Conservation (phyloP, 1,140 invertebrate genomes). For the Brachionus paranguensis region DNA sequence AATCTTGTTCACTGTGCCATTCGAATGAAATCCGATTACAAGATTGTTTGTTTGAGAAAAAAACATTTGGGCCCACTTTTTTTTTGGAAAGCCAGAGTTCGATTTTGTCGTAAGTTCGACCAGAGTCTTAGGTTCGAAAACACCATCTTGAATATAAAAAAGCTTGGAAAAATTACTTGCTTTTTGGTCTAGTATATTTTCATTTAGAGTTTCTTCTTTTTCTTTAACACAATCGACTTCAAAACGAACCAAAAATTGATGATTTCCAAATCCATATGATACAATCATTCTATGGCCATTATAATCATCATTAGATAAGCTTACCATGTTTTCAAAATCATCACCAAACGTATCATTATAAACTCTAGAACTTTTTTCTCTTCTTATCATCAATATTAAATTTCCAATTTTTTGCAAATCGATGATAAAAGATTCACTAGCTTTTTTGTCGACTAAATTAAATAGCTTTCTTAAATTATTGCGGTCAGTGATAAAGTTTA, state of each 20-base stretch:
- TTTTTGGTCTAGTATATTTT: neutral
- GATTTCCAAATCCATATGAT: neutral
- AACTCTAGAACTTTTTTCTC: neutral
- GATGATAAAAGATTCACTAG: neutral
- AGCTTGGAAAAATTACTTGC: neutral
- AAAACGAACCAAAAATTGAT: neutral
- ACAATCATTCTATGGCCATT: neutral
- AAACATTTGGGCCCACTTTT: neutral
- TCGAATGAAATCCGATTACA: neutral
- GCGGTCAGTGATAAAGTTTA: neutral
- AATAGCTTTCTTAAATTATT: constrained; percentile 26
- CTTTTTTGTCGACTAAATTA: neutral
- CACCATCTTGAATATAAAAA: neutral
- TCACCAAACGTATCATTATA: neutral
- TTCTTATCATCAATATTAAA: neutral
- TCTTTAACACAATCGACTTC: neutral
- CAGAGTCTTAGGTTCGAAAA: neutral
- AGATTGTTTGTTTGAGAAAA: constrained; percentile 13
- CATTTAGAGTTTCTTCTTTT: neutral
- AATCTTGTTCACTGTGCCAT: neutral
- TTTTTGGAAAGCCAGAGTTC: neutral
- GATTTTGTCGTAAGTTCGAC: neutral
- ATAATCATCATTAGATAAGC: neutral
- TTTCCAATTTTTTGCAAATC: constrained; percentile 7
- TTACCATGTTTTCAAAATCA: neutral